A percentile compares a stretch with the other conserved stretches of the same genome.
phyloP scores from a whole-genome alignment of 2,797 vertebrate genomes.

The Rhinatrema bivittatum region DNA sequence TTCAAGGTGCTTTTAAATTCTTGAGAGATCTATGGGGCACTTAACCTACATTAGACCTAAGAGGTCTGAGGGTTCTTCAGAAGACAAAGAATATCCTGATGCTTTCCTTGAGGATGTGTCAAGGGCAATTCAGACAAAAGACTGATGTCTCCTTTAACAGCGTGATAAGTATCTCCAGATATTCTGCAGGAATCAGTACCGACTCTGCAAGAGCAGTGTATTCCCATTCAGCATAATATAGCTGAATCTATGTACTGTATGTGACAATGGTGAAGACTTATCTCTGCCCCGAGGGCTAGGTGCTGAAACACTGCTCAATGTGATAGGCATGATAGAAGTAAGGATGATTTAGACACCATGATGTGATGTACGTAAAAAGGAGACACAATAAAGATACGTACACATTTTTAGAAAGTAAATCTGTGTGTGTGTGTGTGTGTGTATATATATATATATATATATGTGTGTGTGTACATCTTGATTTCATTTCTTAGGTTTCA shows the following conservation, averaged over 20 bases:
- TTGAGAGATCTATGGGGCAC: conserved; percentile 57
- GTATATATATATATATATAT: conserved; percentile 66
- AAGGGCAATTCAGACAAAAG: conserved; percentile 80
- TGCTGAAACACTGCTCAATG: conserved; percentile 46
- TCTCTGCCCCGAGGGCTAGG: conserved; percentile 66
- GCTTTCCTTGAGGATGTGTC: conserved; percentile 69
- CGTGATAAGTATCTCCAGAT: conserved; percentile 71
- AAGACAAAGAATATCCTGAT: conserved; percentile 73
- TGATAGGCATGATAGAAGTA: conserved; percentile 58
- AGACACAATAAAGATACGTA: conserved; percentile 34
- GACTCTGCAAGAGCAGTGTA: conserved; percentile 52
- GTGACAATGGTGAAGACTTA: conserved; percentile 70
- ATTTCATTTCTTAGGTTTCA: conserved; percentile 60
- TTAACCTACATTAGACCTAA: conserved; percentile 71
- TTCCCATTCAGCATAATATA: conserved; percentile 65
- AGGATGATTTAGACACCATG: conserved; percentile 49
- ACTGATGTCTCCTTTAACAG: conserved; percentile 73
- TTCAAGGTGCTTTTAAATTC: conserved; percentile 59
- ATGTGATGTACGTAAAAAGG: conserved; percentile 32
- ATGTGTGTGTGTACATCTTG: conserved; percentile 58
- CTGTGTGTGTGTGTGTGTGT: too few relatives aligned
- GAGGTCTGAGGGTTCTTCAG: conserved; percentile 61
- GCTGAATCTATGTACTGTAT: conserved; percentile 55
- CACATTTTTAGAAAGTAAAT: too few relatives aligned
- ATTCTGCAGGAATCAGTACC: conserved; percentile 60